Evolutionary conservation across 2,888 invertebrate species (phyloP).

Genomic region (Galerucella nymphaeae): DNA sequence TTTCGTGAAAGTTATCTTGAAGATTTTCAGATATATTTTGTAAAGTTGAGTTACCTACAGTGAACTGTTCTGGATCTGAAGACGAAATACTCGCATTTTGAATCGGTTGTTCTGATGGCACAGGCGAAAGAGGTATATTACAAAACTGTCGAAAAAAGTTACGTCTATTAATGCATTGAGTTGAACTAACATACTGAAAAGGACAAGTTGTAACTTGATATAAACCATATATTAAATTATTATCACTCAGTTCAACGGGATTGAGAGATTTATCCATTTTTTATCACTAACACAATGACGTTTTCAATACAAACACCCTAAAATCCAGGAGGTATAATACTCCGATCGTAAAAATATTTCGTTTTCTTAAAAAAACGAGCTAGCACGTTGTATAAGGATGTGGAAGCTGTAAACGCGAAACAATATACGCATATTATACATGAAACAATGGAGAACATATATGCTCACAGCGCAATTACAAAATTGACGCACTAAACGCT

Average conservation of each 20-base stretch:
- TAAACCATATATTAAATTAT: slow-evolving; percentile 12
- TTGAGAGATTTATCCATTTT: neutral
- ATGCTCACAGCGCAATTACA: too few species aligned
- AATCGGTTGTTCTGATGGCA: too few species aligned
- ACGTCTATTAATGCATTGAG: slow-evolving; percentile 19
- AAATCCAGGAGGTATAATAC: slow-evolving; percentile 7
- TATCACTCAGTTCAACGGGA: slow-evolving; percentile 1
- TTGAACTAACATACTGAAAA: slow-evolving; percentile 13
- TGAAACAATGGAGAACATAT: too few species aligned
- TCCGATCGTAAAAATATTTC: slow-evolving; percentile 10
- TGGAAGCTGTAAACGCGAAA: too few species aligned
- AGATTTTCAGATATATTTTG: neutral
- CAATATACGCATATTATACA: too few species aligned
- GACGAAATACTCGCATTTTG: too few species aligned
- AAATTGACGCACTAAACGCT: too few species aligned
- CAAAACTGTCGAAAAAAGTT: slow-evolving; percentile 1
- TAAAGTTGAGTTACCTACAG: too few species aligned
- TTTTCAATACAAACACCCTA: slow-evolving; percentile 6
- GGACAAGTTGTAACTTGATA: slow-evolving; percentile 11
- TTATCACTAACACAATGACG: slow-evolving; percentile 3
- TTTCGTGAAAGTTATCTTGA: slow-evolving; percentile 11
- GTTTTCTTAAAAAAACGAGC: neutral
- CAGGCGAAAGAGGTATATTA: too few species aligned
- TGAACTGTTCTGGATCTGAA: too few species aligned
- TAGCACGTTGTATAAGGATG: too few species aligned